Evolutionary conservation across 2,888 invertebrate species (phyloP).

Genomic region (Dendrolimus houi): DNA sequence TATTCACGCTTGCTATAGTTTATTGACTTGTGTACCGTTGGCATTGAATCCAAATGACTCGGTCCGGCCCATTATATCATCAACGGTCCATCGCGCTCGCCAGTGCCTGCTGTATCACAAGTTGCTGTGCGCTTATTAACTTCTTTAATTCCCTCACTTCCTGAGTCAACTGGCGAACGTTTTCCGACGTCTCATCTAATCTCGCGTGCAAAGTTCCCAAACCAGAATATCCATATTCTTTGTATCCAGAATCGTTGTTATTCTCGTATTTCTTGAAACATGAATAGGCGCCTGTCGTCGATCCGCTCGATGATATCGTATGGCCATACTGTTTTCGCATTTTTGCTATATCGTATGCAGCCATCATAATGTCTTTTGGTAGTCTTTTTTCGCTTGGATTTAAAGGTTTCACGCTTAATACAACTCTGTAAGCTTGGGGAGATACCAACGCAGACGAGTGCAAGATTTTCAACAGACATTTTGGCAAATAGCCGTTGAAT

Average conservation of each 20-base stretch:
- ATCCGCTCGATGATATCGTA: constrained; percentile 80
- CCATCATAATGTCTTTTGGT: constrained; percentile 86
- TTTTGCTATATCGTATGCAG: constrained; percentile 87
- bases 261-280: constrained; percentile 82
- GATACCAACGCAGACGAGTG: constrained; percentile 88
- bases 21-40: constrained; percentile 67
- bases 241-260: constrained; percentile 68
- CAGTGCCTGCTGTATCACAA: constrained; percentile 67
- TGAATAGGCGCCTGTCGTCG: constrained; percentile 78
- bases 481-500: constrained; percentile 86
- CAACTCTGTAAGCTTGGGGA: constrained; percentile 88
- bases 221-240: constrained; percentile 73
- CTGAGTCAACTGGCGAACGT: constrained; percentile 79
- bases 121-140: constrained; percentile 67
- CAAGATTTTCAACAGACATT: constrained; percentile 82
- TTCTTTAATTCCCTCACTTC: constrained; percentile 83
- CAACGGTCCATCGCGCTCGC: constrained; percentile 63
- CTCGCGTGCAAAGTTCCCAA: constrained; percentile 78
- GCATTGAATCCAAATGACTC: constrained; percentile 68
- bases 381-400: constrained; percentile 89
- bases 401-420: constrained; percentile 87
- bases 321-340: constrained; percentile 82
- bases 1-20: constrained; percentile 51
- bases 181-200: constrained; percentile 81
- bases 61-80: constrained; percentile 57